phyloP scores from a whole-genome alignment of 2,888 invertebrate species.

The Mesoligia furuncula region DNA sequence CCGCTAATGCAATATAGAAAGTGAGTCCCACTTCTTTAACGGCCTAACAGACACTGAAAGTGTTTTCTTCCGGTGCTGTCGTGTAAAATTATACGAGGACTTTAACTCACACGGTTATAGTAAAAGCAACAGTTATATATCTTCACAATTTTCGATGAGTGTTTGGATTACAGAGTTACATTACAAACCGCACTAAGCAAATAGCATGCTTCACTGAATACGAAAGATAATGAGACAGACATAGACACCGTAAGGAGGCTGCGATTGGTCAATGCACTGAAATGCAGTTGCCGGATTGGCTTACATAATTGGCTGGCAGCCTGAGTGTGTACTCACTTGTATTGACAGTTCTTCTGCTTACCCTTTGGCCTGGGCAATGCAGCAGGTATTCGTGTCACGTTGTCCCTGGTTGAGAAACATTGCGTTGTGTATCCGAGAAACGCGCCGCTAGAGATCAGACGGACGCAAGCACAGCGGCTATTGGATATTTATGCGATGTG shows the following conservation, averaged over 20 bases:
- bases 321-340: slow-evolving; percentile 16
- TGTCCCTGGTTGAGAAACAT: slow-evolving; percentile 28
- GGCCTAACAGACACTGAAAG: slow-evolving; percentile 49
- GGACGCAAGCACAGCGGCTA: background rate
- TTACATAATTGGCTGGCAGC: slow-evolving; percentile 31
- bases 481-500: slow-evolving; percentile 24
- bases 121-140: slow-evolving; percentile 9
- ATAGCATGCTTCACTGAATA: slow-evolving; percentile 35
- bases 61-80: slow-evolving; percentile 51
- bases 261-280: slow-evolving; percentile 34
- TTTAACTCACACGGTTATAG: slow-evolving; percentile 26
- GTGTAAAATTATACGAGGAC: slow-evolving; percentile 47
- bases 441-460: slow-evolving; percentile 9
- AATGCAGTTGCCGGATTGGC: slow-evolving; percentile 34
- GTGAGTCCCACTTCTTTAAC: slow-evolving; percentile 52
- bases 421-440: background rate
- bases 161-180: background rate
- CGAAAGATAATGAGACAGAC: slow-evolving; percentile 31
- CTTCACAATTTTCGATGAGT: slow-evolving; percentile 25
- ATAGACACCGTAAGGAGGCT: slow-evolving; percentile 12
- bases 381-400: slow-evolving; percentile 19
- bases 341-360: slow-evolving; percentile 43
- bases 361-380: slow-evolving; percentile 14
- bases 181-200: slow-evolving; percentile 33
- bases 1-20: slow-evolving; percentile 61